Conservation (phyloP, 1,140 invertebrate species). For the Hyposmocoma kahamanoa region DNA sequence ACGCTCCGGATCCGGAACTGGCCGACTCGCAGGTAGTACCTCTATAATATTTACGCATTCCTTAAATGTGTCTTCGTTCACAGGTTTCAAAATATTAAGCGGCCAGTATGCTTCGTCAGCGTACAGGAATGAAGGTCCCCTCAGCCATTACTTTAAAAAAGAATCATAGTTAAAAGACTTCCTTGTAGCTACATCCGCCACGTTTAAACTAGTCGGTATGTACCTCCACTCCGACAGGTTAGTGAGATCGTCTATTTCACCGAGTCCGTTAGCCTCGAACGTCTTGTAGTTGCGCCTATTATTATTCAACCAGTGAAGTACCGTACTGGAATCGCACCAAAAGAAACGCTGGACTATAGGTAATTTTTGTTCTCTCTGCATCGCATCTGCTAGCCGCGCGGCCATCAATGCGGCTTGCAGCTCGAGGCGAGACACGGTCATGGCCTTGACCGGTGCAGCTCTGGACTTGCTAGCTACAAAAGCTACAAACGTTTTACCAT, state of each 20-base stretch:
- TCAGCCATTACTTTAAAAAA: background rate
- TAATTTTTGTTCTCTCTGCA: background rate
- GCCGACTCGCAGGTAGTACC: background rate
- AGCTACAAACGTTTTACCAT: constrained; percentile 19
- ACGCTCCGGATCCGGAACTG: background rate
- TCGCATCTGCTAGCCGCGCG: background rate
- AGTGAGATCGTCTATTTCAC: constrained; percentile 33
- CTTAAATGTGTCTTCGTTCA: background rate
- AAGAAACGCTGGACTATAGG: background rate
- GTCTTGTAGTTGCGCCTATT: background rate
- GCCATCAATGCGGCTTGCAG: background rate
- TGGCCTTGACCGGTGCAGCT: constrained; percentile 1
- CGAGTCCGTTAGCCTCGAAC: constrained; percentile 29
- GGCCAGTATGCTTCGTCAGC: background rate
- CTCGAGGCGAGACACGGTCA: background rate
- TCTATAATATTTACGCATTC: background rate
- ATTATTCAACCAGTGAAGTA: constrained; percentile 1
- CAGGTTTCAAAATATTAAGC: background rate
- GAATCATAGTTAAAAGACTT: background rate
- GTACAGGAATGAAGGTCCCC: background rate
- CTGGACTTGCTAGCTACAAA: constrained; percentile 14
- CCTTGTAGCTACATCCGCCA: constrained; percentile 25
- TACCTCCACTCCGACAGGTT: constrained; percentile 21
- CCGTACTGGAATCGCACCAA: background rate
- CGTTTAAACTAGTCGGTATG: constrained; percentile 20